These are phyloP conservation scores for Lepidurus apus DNA, from an alignment of 1,140 invertebrate genomes.

Conservation along the genomic window DNA sequence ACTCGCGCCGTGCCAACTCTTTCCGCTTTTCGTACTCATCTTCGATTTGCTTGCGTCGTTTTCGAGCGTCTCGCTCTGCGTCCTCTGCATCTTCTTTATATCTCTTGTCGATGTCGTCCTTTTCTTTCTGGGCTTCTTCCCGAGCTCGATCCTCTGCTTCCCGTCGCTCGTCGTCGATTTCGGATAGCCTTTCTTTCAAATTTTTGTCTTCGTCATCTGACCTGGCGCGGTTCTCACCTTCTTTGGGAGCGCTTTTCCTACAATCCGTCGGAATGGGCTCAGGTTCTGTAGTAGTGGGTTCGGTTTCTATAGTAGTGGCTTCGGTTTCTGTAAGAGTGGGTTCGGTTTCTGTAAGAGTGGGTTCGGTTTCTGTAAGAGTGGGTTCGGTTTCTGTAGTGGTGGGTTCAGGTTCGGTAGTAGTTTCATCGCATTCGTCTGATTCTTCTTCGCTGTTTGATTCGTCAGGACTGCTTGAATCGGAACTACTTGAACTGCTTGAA, in stretches of 20 bases:
- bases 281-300: no score
- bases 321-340: no score
- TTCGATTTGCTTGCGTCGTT: slow-evolving; percentile 13
- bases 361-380: no score
- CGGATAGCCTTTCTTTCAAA: not conserved
- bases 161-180: slow-evolving; percentile 4
- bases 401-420: not conserved
- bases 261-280: no score
- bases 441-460: not conserved
- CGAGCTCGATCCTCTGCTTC: not conserved
- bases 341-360: no score
- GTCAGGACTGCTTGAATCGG: not conserved
- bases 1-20: not conserved
- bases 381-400: not conserved
- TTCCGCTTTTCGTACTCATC: not conserved
- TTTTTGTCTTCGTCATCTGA: not conserved
- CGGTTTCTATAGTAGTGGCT: no score
- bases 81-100: not conserved
- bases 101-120: not conserved
- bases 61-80: not conserved
- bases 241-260: no score
- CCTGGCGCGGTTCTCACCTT: not conserved
- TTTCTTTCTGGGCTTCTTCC: not conserved
- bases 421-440: not conserved
- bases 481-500: not conserved